Percentiles rank a stretch among this genome's conserved stretches.
Evolutionary conservation across 2,113 vertebrate genomes (phyloP).

Genomic region (Patagioenas fasciata): DNA sequence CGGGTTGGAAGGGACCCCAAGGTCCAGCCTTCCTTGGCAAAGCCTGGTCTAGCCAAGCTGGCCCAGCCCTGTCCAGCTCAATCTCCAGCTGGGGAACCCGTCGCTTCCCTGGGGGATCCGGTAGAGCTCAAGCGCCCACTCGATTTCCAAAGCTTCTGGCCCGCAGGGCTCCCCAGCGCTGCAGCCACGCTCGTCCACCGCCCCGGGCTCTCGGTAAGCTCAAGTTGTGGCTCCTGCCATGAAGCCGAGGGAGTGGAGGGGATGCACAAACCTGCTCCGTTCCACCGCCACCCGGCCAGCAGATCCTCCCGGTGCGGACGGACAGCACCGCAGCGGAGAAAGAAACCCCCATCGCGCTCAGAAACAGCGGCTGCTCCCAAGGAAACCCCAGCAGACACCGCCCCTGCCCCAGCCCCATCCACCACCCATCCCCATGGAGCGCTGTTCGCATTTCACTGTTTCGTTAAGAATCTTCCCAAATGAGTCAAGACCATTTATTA

Average conservation of each 20-base stretch:
- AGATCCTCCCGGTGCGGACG: no score
- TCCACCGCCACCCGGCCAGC: neutral
- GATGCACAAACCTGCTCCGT: neutral
- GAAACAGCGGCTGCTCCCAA: neutral
- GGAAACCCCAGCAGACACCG: no score
- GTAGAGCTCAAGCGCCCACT: no score
- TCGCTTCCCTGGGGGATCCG: no score
- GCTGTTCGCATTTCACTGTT: neutral
- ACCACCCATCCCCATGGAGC: neutral
- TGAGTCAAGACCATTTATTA: neutral
- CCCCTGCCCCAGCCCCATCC: neutral
- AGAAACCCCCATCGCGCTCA: no score
- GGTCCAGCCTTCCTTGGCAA: no score
- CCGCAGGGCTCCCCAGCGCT: neutral
- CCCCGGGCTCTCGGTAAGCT: neutral
- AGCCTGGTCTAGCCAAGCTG: no score
- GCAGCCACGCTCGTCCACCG: fast-evolving
- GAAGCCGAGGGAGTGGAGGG: neutral
- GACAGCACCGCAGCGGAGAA: no score
- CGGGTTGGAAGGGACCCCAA: no score
- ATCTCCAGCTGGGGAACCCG: no score
- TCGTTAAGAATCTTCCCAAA: neutral
- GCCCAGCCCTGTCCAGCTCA: no score
- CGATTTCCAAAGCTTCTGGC: neutral
- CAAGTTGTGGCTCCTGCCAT: neutral